phyloP scores from a whole-genome alignment of 2,797 vertebrate genomes.

The Gallinago solitaria region DNA sequence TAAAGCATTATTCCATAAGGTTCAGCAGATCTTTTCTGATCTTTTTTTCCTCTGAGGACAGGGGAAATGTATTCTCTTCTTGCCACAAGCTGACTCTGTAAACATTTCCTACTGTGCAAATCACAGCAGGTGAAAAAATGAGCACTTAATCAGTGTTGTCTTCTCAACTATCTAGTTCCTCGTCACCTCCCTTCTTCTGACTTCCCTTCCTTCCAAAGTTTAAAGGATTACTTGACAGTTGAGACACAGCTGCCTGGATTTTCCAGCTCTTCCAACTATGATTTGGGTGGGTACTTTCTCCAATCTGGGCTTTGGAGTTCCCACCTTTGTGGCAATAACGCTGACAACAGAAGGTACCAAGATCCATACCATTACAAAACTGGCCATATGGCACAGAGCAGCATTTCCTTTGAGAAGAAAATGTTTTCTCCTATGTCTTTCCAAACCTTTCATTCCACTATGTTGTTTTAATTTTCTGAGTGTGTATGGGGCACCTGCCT shows the following conservation, averaged over 20 bases:
- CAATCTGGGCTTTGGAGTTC: not conserved
- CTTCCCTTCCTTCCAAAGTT: not conserved
- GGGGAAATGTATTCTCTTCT: not conserved
- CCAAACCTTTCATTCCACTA: not conserved
- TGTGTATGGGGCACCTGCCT: not conserved
- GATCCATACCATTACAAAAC: not conserved
- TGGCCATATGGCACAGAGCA: not conserved
- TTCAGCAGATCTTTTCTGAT: conserved; percentile 23
- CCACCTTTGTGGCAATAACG: not conserved
- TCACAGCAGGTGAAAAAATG: not conserved
- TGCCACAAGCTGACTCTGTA: not conserved
- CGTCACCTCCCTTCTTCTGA: not conserved
- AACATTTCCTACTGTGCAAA: not conserved
- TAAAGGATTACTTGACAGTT: not conserved
- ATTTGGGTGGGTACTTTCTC: not conserved
- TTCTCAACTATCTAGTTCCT: not conserved
- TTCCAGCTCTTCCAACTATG: not conserved
- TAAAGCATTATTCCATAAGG: conserved; percentile 3
- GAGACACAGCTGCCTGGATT: not conserved
- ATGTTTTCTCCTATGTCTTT: not conserved
- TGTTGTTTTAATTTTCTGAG: not conserved
- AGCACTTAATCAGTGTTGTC: not conserved
- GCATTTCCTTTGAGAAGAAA: not conserved
- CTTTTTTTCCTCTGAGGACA: not conserved
- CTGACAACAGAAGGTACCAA: not conserved